Base-by-base conservation (phyloP, 2,888 invertebrate species). In the Drosophila differens region DNA sequence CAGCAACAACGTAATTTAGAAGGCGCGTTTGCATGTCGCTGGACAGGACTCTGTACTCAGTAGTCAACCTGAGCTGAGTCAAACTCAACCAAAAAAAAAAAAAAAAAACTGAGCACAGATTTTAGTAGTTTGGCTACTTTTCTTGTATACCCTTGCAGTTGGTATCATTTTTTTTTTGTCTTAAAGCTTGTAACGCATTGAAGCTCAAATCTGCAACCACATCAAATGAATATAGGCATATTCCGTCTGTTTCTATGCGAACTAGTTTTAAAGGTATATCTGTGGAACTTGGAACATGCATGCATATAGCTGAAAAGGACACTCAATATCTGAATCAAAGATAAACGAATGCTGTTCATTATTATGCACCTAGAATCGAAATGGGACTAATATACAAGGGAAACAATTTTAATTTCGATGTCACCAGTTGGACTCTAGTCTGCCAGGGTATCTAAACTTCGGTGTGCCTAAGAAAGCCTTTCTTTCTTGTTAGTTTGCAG, bases 11-110 rank as follows among this genome's bases (percentile, higher is more conserved):
- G 81, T 88, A 76, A 85, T 85, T 88, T 88, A 85, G 79, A 83
- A 70, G 67, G 76, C 87, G 82, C 78, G 87, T 85, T 89, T 82
- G 89, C 89, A 86, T 89, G 89, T 81, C 87, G 80, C 84, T 85
- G 87, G 80, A 69, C 85, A 77, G 72, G 63, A 73, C 78, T 52
- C 85, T 72, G 70, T 52, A 71, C 77, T 67, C 83, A 75, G 67
- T 54, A 73, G 71, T 71, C 75, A 63, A 67, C 47, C 79, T 58
- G 62, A 76, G 52, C 69, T 37, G 25, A 68, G 61, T 58, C 65
- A 71, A 61, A 44, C 70, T 58, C 39, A 41, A 59, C 55, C 74
- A 54, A 39, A 52, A 62, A 70, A n/a, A 37, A 66, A 28, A 57
- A 10, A 28, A 12, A 6, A 55, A 63, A 60, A 22, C 22, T 49